Conservation (phyloP, 2,797 vertebrate species). For the Leptoclinus maculatus region DNA sequence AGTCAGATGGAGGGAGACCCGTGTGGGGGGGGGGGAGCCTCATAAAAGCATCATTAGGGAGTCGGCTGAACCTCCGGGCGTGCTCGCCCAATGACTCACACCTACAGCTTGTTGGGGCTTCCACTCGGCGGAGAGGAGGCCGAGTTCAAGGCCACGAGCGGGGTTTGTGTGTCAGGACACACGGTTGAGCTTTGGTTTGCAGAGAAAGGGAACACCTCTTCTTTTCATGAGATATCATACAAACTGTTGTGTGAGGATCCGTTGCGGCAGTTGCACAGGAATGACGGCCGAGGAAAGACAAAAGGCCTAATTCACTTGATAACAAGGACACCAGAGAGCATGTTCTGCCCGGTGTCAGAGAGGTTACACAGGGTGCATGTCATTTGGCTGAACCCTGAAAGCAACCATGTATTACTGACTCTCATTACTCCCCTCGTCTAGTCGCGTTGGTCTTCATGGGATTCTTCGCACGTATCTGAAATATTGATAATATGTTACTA, state of each 20-base stretch:
- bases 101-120: slow-evolving; percentile 53
- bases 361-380: slow-evolving; percentile 36
- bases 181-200: slow-evolving; percentile 37
- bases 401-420: slow-evolving; percentile 28
- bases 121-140: slow-evolving; percentile 40
- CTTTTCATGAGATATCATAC: background rate
- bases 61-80: slow-evolving; percentile 54
- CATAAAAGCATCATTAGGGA: slow-evolving; percentile 69
- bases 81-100: slow-evolving; percentile 63
- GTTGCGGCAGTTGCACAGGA: background rate
- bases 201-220: slow-evolving; percentile 33
- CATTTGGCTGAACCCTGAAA: slow-evolving; percentile 65
- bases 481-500: slow-evolving; percentile 69
- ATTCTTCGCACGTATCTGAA: slow-evolving; percentile 72
- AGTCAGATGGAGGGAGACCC: slow-evolving; percentile 40
- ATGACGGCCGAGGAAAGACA: background rate
- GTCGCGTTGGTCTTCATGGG: slow-evolving; percentile 59
- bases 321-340: background rate
- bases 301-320: background rate
- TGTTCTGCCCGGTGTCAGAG: slow-evolving; percentile 9
- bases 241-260: too few relatives aligned
- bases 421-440: slow-evolving; percentile 27
- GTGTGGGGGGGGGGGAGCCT: slow-evolving; percentile 24
- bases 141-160: slow-evolving; percentile 33
- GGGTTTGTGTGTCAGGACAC: slow-evolving; percentile 32